A percentile compares a stretch with the other conserved stretches of the same genome.
Conservation (phyloP, 2,888 invertebrate species). For the Platerodrilus igneus region DNA sequence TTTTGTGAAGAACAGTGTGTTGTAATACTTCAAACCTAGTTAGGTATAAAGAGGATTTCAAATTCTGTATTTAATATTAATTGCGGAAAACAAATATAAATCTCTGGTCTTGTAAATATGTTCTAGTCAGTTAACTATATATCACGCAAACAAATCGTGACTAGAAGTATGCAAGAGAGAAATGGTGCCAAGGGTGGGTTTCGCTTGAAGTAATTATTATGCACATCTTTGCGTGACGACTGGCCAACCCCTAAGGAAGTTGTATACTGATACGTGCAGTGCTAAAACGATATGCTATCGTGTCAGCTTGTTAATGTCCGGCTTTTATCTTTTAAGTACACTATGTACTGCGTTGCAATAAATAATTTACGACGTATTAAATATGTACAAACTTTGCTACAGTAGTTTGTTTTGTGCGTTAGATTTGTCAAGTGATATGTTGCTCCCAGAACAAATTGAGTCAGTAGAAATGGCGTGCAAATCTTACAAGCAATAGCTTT, state of each 20-base stretch:
- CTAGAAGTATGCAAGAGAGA: constrained; percentile 18
- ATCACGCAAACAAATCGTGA: constrained; percentile 35
- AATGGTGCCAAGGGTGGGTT: constrained; percentile 19
- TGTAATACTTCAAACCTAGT: too few species aligned
- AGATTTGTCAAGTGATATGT: too few species aligned
- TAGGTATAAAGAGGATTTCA: too few species aligned
- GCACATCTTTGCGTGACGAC: constrained; percentile 47
- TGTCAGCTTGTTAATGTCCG: constrained; percentile 32
- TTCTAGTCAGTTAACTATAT: constrained; percentile 29
- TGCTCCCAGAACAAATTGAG: too few species aligned
- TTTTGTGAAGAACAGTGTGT: too few species aligned
- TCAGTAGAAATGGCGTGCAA: too few species aligned
- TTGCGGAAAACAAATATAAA: too few species aligned
- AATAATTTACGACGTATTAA: constrained; percentile 14
- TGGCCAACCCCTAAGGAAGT: constrained; percentile 41
- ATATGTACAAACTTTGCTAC: too few species aligned
- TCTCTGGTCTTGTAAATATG: constrained; percentile 11
- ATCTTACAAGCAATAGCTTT: too few species aligned
- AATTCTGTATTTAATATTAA: too few species aligned
- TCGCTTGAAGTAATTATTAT: constrained; percentile 41
- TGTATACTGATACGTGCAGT: constrained; percentile 41
- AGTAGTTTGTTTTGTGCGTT: too few species aligned
- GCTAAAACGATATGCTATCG: constrained; percentile 34
- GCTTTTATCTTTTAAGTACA: constrained; percentile 27
- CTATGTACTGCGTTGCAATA: constrained; percentile 12